A percentile compares a stretch with the other conserved stretches of the same genome.
Evolutionary conservation across 2,113 vertebrate genomes (phyloP).

Genomic region (Cheirogaleus medius): DNA sequence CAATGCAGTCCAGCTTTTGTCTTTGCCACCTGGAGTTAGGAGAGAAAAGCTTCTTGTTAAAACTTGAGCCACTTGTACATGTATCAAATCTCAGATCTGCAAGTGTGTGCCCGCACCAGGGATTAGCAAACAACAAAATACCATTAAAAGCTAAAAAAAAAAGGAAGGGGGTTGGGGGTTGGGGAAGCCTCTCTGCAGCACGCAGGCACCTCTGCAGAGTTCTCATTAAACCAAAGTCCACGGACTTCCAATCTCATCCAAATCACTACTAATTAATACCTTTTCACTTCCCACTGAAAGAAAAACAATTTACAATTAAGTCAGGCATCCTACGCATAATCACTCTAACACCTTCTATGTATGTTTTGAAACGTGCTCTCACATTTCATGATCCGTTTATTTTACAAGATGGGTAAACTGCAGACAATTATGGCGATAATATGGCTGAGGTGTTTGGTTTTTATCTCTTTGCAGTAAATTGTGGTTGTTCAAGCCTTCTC

Average conservation of each 20-base stretch:
- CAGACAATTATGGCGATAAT: constrained; percentile 66
- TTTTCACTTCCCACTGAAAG: background rate
- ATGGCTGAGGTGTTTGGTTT: constrained; percentile 69
- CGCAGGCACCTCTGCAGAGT: background rate
- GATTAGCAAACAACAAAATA: constrained; percentile 26
- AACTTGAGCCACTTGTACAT: constrained; percentile 19
- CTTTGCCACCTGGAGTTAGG: constrained; percentile 32
- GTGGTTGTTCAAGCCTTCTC: constrained; percentile 36
- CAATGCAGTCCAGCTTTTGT: background rate
- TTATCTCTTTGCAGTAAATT: constrained; percentile 64
- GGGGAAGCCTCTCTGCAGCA: accelerated
- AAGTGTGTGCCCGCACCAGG: background rate
- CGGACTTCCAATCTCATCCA: constrained; percentile 47
- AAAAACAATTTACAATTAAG: constrained; percentile 66
- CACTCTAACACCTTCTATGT: constrained; percentile 50
- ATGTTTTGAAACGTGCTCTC: constrained; percentile 73
- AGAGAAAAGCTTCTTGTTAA: background rate
- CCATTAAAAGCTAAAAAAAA: constrained; percentile 10
- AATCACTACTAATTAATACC: constrained; percentile 70
- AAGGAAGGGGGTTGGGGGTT: background rate
- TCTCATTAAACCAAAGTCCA: background rate
- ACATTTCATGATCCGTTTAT: constrained; percentile 78
- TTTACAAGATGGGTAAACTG: constrained; percentile 76
- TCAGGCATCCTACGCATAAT: constrained; percentile 1
- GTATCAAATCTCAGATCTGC: constrained; percentile 43